Percentiles rank a stretch among this genome's conserved stretches.
These are phyloP conservation scores for Xestia xanthographa DNA, from an alignment of 2,888 invertebrate species.

Conservation along the genomic window DNA sequence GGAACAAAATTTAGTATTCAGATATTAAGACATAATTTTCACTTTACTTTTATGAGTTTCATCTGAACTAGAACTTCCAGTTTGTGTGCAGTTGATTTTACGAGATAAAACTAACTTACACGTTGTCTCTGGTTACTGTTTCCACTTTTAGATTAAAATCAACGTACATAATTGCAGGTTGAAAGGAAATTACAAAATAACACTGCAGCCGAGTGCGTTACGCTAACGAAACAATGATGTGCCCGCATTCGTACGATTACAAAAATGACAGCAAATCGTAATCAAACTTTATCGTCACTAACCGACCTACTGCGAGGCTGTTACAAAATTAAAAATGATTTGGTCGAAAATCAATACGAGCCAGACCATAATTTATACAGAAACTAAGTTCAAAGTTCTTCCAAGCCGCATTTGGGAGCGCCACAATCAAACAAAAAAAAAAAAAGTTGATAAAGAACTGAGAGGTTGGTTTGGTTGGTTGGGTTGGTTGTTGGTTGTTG, in stretches of 20 bases:
- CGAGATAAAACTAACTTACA: conserved; percentile 22
- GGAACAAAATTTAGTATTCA: conserved; percentile 5
- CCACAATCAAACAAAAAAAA: conserved; percentile 10
- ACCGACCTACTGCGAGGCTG: too few relatives aligned
- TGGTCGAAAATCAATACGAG: background rate
- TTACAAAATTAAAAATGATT: background rate
- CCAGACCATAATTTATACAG: background rate
- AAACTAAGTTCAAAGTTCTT: background rate
- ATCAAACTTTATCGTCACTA: conserved; percentile 5
- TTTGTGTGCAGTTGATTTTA: conserved; percentile 11
- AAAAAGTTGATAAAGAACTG: too few relatives aligned
- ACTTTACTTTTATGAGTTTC: conserved; percentile 11
- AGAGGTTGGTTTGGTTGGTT: too few relatives aligned
- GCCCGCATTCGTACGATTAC: background rate
- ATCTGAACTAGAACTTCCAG: conserved; percentile 5
- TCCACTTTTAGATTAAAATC: conserved; percentile 44
- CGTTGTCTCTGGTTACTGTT: conserved; percentile 23
- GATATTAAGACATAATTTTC: conserved; percentile 8
- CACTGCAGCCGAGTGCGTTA: background rate
- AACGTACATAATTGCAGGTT: conserved; percentile 31
- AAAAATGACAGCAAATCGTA: conserved; percentile 17
- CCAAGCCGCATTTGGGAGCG: background rate
- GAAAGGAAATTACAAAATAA: conserved; percentile 42
- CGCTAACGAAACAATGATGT: conserved; percentile 11
- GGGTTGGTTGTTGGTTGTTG: too few relatives aligned